Evolutionary conservation across 2,113 vertebrate species (phyloP).

Genomic region (Neofelis nebulosa): DNA sequence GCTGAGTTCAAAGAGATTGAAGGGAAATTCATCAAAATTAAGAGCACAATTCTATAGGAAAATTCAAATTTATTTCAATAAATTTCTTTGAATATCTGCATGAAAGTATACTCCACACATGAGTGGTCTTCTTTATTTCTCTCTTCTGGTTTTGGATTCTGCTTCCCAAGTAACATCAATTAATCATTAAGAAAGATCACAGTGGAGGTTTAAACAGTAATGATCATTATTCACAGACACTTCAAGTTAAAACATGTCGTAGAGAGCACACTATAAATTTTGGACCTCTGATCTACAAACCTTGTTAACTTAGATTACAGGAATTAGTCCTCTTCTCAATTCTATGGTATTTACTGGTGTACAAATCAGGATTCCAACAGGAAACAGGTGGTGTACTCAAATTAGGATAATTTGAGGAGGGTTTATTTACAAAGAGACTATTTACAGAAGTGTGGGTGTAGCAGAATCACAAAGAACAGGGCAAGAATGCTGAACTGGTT

Average conservation of each 20-base stretch:
- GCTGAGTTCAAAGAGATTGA: neutral
- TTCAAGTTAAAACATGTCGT: slow-evolving; percentile 60
- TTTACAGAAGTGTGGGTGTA: slow-evolving; percentile 4
- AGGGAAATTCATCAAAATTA: neutral
- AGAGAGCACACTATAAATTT: neutral
- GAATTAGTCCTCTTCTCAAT: slow-evolving; percentile 12
- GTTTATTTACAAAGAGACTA: slow-evolving; percentile 53
- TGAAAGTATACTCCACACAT: neutral
- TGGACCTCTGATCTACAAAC: neutral
- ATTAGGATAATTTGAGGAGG: slow-evolving; percentile 33
- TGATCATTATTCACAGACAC: slow-evolving; percentile 15
- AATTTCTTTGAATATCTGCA: neutral
- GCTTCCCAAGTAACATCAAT: slow-evolving; percentile 1
- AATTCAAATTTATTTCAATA: neutral
- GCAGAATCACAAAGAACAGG: neutral
- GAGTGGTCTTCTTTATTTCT: neutral
- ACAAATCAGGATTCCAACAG: slow-evolving; percentile 38
- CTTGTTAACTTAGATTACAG: neutral
- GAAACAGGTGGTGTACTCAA: slow-evolving; percentile 61
- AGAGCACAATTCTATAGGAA: neutral
- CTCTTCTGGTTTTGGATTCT: slow-evolving; percentile 3
- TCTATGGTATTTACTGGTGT: neutral
- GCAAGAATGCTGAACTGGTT: neutral
- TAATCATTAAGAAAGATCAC: neutral
- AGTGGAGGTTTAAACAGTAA: slow-evolving; percentile 26